Evolutionary conservation across 2,888 invertebrate genomes (phyloP), one percentile per base, ranked within the genome.

Genomic region (Thera obeliscata): DNA sequence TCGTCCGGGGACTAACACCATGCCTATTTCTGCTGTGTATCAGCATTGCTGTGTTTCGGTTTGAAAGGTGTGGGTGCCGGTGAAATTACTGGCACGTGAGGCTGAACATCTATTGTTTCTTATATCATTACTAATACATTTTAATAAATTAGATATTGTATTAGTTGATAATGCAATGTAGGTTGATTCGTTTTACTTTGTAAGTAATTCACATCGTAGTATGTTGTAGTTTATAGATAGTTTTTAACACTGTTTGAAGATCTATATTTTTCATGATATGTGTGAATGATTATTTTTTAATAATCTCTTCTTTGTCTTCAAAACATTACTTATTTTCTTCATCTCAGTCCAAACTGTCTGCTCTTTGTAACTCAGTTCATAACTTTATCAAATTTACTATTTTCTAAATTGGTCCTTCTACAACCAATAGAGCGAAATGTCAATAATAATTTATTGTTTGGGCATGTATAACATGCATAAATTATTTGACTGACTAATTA

Each of bases 401-500:
- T 64, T 41, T 58, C 52, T 50, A 57, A 65, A 58, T 52, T 68
- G 11, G 56, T 22, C 38, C 43, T 46, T 49, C n/a, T 9, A 49
- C 71, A 70, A 69, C 70, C 71, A 71, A 71, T 70, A 70, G 70
- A 52, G 33, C 4, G 2, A 9, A 22, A 22, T 50, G 4, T 7
- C 43, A 46, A 9, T 46, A 9, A 7, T 22, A 22, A 22, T 22
- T 22, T 22, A 22, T 22, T 22, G 22, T 22, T 22, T 22, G 22
- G 22, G 22, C 22, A 22, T 22, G 22, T 22, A 22, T 22, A 22
- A 22, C 22, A 22, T 22, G 22, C 22, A 22, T 22, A 0, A 22
- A 22, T 22, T 22, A 41, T 33, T 52, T 52, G 3, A 8, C 12
- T 52, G 33, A 33, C 8, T 33, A 52, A 52, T 33, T 8, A 11